phyloP scores from a whole-genome alignment of 2,113 vertebrate species.

The Eulemur rufifrons region DNA sequence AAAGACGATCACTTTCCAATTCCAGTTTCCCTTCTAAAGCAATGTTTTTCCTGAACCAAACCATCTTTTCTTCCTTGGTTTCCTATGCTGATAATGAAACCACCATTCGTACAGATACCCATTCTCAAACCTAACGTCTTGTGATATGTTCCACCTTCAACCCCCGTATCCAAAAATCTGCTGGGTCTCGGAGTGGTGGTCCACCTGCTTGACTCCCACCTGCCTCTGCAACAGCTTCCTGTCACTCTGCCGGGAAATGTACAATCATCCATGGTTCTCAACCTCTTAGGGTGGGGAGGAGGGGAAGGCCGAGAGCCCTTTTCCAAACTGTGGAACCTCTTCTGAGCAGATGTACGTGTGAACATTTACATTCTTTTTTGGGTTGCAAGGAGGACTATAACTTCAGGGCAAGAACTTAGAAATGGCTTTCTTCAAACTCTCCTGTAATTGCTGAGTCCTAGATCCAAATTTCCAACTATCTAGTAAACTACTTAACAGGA shows the following conservation, averaged over 20 bases:
- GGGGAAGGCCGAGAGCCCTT: not conserved
- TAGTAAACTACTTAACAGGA: not conserved
- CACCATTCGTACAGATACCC: not conserved
- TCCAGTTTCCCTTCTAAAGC: not conserved
- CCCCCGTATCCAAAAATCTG: fast-evolving
- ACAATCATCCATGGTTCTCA: fast-evolving
- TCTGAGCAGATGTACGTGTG: not conserved
- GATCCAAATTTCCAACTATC: not conserved
- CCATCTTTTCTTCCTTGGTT: not conserved
- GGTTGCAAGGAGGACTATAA: too few relatives aligned
- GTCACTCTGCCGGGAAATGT: fast-evolving
- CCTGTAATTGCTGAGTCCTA: not conserved
- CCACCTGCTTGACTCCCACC: fast-evolving
- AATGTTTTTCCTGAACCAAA: not conserved
- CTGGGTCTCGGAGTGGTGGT: fast-evolving
- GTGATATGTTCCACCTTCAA: fast-evolving
- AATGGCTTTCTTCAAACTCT: not conserved
- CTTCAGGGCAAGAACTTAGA: not conserved
- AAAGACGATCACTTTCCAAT: fast-evolving
- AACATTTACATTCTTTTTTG: not conserved
- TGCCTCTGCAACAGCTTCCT: fast-evolving
- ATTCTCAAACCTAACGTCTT: not conserved
- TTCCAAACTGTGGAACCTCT: not conserved
- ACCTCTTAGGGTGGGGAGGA: too few relatives aligned
- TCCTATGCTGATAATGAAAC: not conserved